Evolutionary conservation across 2,888 invertebrate genomes (phyloP).

Genomic region (Neria commutata): DNA sequence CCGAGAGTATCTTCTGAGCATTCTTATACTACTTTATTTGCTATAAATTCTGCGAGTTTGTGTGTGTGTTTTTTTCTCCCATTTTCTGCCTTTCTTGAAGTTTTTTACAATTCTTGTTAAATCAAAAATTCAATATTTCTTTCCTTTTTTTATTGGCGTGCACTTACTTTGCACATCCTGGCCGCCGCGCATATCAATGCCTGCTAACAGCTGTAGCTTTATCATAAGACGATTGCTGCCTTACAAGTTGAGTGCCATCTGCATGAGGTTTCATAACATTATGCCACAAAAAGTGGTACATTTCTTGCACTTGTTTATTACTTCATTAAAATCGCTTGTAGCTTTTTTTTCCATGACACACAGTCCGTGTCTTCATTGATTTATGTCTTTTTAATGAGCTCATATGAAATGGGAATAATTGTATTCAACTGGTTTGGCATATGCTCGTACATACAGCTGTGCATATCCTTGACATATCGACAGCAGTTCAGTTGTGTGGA

Average conservation of each 20-base stretch:
- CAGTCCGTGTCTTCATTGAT: slow-evolving; percentile 35
- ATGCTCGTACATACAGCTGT: too few species aligned
- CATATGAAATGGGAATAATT: slow-evolving; percentile 39
- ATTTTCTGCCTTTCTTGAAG: too few species aligned
- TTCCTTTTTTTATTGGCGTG: not conserved
- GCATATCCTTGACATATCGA: slow-evolving; percentile 34
- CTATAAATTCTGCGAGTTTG: too few species aligned
- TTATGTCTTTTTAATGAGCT: slow-evolving; percentile 53
- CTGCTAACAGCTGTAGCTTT: not conserved
- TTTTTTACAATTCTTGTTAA: not conserved
- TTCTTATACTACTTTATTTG: too few species aligned
- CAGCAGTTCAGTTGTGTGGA: too few species aligned
- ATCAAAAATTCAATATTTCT: not conserved
- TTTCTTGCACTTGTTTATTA: slow-evolving; percentile 36
- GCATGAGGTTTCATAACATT: slow-evolving; percentile 38
- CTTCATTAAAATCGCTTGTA: slow-evolving; percentile 26
- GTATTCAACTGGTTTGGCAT: slow-evolving; percentile 5
- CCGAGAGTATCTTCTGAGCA: too few species aligned
- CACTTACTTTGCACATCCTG: not conserved
- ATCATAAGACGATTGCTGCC: too few species aligned
- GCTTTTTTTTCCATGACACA: slow-evolving; percentile 6
- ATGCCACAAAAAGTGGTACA: slow-evolving; percentile 30
- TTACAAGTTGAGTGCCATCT: too few species aligned
- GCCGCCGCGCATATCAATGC: not conserved
- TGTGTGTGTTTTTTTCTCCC: too few species aligned